Evolutionary conservation across 2,888 invertebrate species (phyloP), one percentile per base, ranked within the genome.

Genomic region (Megamerina dolium): DNA sequence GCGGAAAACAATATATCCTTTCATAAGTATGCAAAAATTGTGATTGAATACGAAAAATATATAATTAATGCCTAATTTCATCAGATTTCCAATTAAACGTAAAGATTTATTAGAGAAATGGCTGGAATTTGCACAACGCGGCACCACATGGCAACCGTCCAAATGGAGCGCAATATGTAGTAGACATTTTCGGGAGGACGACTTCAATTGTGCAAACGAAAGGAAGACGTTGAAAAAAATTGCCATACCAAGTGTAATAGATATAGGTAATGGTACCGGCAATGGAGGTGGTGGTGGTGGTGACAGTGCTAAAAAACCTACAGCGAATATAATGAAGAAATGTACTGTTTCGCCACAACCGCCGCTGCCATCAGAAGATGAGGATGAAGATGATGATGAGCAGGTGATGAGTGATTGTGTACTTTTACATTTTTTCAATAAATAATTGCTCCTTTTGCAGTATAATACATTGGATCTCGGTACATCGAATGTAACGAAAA

Each of bases 141-240:
- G 57, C 6, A 46, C 52, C 1, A 50, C 59, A 14, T 72, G 72
- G 72, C 63, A 61, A 43, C 73, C 73, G 4, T 66, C 66, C 2
- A 63, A 65, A 38, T 72, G 72, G 69, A 70, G 68, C 37, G 61
- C 72, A 1, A 57, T 72, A 5, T 72, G 72, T 49, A 69, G 72
- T 49, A 63, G 66, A 1, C 72, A 72, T 41, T 72, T 72, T 47
- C 36, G 51, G 1, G 60, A 62, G 3, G 51, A 57, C 2, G 73
- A 71, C 48, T 72, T 70, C 43, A 61, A 60, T 1, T 64, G 63
- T 41, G 46, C 57, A 12, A 58, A 64, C 43, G 61, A 62, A 32
- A 52, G 71, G 0, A 66, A 64, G 41, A 63, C 64, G 0, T 43
- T 70, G 0, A 70, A 69, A 32, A 69, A 66, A 48, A 58, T 60